Conservation (phyloP, 2,113 vertebrate genomes). For the Thinocorus orbignyianus region DNA sequence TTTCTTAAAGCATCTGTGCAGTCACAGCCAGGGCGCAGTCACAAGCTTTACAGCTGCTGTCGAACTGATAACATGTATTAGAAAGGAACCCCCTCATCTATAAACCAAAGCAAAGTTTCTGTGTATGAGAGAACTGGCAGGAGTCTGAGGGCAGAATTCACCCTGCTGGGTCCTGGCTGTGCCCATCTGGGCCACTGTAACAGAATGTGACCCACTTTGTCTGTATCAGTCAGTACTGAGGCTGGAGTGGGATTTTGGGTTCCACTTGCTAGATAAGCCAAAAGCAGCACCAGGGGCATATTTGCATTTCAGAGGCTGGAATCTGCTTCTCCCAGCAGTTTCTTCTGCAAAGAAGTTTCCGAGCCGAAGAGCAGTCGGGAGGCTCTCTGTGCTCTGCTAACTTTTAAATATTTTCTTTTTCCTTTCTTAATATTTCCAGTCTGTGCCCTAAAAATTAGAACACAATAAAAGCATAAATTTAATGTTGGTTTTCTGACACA, state of each 20-base stretch:
- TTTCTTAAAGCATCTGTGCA: background rate
- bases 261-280: background rate
- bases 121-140: fast-evolving
- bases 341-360: background rate
- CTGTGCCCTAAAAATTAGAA: background rate
- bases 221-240: background rate
- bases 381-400: background rate
- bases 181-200: fast-evolving
- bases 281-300: background rate
- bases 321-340: background rate
- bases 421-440: background rate
- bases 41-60: background rate
- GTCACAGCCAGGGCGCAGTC: background rate
- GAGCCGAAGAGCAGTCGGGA: background rate
- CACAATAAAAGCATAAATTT: background rate
- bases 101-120: background rate
- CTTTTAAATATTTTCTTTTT: background rate
- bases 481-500: constrained; percentile 1
- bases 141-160: background rate
- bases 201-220: fast-evolving
- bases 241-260: background rate
- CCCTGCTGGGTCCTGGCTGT: background rate
- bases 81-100: background rate
- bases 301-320: background rate
- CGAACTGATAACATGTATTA: fast-evolving